Base-by-base conservation (phyloP, 2,113 vertebrate genomes). In the Orientallactaga bullata region DNA sequence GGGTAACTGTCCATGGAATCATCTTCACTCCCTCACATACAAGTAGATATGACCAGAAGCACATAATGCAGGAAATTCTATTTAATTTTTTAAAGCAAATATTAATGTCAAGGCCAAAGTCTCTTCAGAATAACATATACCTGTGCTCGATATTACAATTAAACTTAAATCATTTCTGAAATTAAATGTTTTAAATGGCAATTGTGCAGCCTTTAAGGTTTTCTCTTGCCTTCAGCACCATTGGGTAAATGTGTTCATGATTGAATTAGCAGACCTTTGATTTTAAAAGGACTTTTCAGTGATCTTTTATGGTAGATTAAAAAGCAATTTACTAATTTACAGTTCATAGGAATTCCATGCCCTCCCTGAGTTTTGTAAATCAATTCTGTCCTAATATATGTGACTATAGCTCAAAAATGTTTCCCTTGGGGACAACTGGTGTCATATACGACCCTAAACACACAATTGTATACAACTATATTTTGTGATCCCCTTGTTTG, bases 261-360 rank as follows among this genome's bases (percentile, higher is more conserved):
- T 84, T 97, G 95, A 97, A 97, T 97, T 97, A 96, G 92, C 96
- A 97, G 96, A 96, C 94, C 96, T 97, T 97, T 97, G 96, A 93
- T 97, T 96, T 97, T 96, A 92, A 97, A 97, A 97, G 93, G 95
- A 95, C 95, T 97, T 97, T 96, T 95, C 94, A 89, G 94, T 97
- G 96, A 96, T 96, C 94, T 96, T 97, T 97, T 96, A 96, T 96
- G 96, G 96, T 97, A 97, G 95, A 97, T 97, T 97, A 97, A 97
- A 97, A 97, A 96, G 95, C 96, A 96, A 97, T 97, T 97, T 97
- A 96, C 97, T 97, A 96, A 97, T 97, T 96, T 97, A 96, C 94
- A 96, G 95, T 97, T 97, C 94, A 96, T 72, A 96, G 89, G 92
- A 96, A 96, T 95, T 91, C 79, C 20, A 23, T 94, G 88, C 92